A percentile compares a stretch with the other conserved stretches of the same genome.
Evolutionary conservation across 1,140 invertebrate species (phyloP).

Genomic region (Euglossa dilemma): DNA sequence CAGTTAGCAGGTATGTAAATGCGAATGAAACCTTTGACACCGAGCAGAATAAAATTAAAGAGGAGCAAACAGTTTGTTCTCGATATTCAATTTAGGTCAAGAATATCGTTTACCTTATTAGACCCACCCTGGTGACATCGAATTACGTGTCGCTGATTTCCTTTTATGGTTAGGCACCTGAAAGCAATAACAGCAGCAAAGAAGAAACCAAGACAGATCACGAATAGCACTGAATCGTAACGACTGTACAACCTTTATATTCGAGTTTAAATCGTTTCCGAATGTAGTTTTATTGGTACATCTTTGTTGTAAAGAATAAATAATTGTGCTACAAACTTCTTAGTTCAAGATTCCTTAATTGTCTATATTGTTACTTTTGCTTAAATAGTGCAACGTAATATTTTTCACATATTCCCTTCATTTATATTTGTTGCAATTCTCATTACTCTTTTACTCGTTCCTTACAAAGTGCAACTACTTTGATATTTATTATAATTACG

Average conservation of each 20-base stretch:
- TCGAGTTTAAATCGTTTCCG: conserved; percentile 10
- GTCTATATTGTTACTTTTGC: not conserved
- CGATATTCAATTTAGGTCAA: conserved; percentile 78
- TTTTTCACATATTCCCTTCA: not conserved
- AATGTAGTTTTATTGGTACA: not conserved
- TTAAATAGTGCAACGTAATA: not conserved
- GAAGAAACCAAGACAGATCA: conserved; percentile 45
- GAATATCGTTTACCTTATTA: conserved; percentile 79
- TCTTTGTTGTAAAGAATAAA: not conserved
- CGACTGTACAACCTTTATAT: not conserved
- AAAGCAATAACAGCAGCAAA: conserved; percentile 65
- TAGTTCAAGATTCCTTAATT: not conserved
- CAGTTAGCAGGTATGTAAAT: conserved; percentile 92
- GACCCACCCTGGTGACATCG: conserved; percentile 70
- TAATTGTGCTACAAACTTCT: not conserved
- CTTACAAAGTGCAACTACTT: too few species aligned
- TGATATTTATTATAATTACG: not conserved
- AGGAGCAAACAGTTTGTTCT: conserved; percentile 77
- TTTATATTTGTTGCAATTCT: not conserved
- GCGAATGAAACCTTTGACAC: conserved; percentile 44
- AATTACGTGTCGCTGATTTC: conserved; percentile 66
- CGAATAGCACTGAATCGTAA: conserved; percentile 42
- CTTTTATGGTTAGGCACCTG: conserved; percentile 79
- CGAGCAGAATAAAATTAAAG: conserved; percentile 71
- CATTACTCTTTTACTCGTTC: not conserved